phyloP scores from a whole-genome alignment of 2,888 invertebrate species.

The Pollenia amentaria region DNA sequence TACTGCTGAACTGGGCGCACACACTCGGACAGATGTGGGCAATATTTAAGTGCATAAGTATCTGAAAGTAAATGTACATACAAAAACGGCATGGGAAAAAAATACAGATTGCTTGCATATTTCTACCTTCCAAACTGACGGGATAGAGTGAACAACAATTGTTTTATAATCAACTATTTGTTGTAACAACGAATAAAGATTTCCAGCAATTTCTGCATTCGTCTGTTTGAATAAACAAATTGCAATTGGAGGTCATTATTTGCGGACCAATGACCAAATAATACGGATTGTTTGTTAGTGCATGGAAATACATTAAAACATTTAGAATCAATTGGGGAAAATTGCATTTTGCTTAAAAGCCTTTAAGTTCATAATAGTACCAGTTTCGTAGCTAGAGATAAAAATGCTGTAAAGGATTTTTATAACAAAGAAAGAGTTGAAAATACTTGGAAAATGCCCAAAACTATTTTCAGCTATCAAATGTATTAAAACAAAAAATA shows the following conservation, averaged over 20 bases:
- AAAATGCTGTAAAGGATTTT: background rate
- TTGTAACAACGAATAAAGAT: background rate
- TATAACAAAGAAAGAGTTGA: background rate
- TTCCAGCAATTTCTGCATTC: background rate
- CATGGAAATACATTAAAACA: background rate
- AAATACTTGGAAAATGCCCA: background rate
- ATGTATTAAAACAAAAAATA: no score
- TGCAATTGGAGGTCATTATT: conserved; percentile 26
- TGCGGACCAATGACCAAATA: background rate
- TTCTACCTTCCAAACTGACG: conserved; percentile 10
- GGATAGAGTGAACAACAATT: conserved; percentile 11
- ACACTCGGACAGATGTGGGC: no score
- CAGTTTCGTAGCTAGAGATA: background rate
- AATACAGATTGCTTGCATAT: conserved; percentile 31
- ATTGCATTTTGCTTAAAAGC: background rate
- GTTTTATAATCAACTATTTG: conserved; percentile 34
- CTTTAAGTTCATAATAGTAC: background rate
- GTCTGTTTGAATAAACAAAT: background rate
- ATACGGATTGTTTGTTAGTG: background rate
- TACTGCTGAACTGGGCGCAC: background rate
- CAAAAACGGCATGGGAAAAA: background rate
- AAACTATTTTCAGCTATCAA: background rate
- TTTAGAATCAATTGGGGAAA: background rate
- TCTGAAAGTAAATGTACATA: background rate
- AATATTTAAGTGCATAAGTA: no score